Evolutionary conservation across 1,140 invertebrate genomes (phyloP).

Genomic region (Calephelis virginiensis): DNA sequence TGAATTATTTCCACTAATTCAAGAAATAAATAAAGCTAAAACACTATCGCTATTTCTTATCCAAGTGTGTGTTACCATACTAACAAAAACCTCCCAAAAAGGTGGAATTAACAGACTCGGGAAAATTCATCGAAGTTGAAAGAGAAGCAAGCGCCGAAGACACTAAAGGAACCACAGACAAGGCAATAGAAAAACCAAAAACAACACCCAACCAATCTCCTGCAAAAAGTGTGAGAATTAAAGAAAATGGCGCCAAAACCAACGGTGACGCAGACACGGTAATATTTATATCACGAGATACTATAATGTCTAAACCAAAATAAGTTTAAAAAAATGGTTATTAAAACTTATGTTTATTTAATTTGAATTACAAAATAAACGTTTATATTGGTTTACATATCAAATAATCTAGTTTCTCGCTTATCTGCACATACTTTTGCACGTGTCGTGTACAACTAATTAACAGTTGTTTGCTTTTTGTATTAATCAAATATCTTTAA

Average conservation of each 20-base stretch:
- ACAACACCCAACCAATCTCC: slow-evolving; percentile 60
- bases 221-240: slow-evolving; percentile 65
- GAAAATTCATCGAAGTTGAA: slow-evolving; percentile 78
- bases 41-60: slow-evolving; percentile 27
- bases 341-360: too few relatives aligned
- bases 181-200: slow-evolving; percentile 27
- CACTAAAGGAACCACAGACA: slow-evolving; percentile 30
- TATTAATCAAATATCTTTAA: too few relatives aligned
- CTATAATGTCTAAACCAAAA: not conserved
- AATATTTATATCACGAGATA: slow-evolving; percentile 17
- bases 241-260: slow-evolving; percentile 66
- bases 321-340: too few relatives aligned
- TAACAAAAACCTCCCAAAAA: slow-evolving; percentile 43
- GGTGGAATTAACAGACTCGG: slow-evolving; percentile 76
- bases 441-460: too few relatives aligned
- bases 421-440: too few relatives aligned
- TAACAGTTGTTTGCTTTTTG: too few relatives aligned
- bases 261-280: slow-evolving; percentile 56
- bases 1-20: too few relatives aligned
- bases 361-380: too few relatives aligned
- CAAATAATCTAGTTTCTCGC: too few relatives aligned
- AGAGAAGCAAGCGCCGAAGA: slow-evolving; percentile 42
- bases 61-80: slow-evolving; percentile 22
- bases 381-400: too few relatives aligned
- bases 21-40: too few relatives aligned